Evolutionary conservation across 2,797 vertebrate species (phyloP), one percentile per base, ranked within the genome.

Genomic region (Sebastes wilsoni): DNA sequence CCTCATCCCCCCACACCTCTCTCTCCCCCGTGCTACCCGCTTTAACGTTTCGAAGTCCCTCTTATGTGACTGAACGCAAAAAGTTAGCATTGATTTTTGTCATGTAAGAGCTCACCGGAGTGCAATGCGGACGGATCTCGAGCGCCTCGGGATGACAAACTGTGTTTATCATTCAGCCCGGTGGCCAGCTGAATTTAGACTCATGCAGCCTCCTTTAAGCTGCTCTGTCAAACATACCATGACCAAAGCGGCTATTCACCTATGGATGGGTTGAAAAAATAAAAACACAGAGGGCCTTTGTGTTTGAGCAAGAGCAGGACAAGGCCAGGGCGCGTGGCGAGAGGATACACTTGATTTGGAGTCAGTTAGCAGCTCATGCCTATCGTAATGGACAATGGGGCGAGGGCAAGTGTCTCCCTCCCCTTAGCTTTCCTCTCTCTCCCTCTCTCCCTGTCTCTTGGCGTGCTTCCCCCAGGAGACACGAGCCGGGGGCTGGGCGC

Each of bases 281-380:
- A 52, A 74, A 88, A 87, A 83, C 85, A 90, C 87, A 83, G 82
- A 83, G 87, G 85, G 60, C 87, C 82, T 93, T 94, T 94, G 94
- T 94, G 91, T 88, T 80, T 27, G 86, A 87, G 91, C 90, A 84
- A 49, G 84, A 84, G 88, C 89, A 74, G 91, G 89, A 93, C 92
- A 88, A 83, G 93, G 88, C 88, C 4, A 5, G 87, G 91, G 91
- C 93, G 86, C 92, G 93, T 94, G 94, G 92, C 92, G 80, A 93
- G 92, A 92, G 94, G 93, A 94, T 91, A 92, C 91, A 94, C 94
- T 95, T 92, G 91, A 93, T 94, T 92, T 88, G 89, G 91, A 95
- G 93, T 95, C 93, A 94, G 93, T 94, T 95, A 94, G 93, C 92
- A 88, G 87, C 94, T 94, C 93, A 93, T 87, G 93, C 92, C 90